Base-by-base conservation (phyloP, 1,140 invertebrate genomes). In the Harlomillsia oculata region DNA sequence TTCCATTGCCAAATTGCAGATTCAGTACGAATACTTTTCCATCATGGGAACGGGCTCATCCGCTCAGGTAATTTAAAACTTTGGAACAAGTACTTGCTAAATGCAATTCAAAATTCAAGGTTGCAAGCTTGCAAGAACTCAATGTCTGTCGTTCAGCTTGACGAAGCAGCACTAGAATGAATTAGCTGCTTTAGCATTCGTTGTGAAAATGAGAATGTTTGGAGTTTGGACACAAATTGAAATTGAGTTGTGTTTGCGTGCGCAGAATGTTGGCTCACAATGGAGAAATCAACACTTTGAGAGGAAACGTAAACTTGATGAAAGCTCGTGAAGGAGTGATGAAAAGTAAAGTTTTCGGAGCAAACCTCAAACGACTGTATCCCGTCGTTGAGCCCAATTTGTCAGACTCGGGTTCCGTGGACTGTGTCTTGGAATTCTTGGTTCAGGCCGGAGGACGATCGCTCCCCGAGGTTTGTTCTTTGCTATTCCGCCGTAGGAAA, bases 21-120 rank as follows among this genome's bases (percentile, higher is more conserved):
- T 99, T 99, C 76, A 97, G 93, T 2, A 99, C 96, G 41, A 99
- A 99, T 73, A 99, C 96, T 18, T 98, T 98, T 69, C 96, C 96
- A 5, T 95, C 87, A 69, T 99, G 96, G 96, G 95, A 97, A 72
- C 80, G 95, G 67, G 94, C 96, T 13, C 96, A 99, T 76, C 96
- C 96, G n/a, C 77, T 97, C 67, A 83, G 94, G 87, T 92, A 75
- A 73, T 5, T 21, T 43, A n/a, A n/a, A n/a, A n/a, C n/a, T n/a
- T n/a, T n/a, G n/a, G n/a, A n/a, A n/a, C n/a, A n/a, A n/a, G n/a
- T n/a, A n/a, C n/a, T n/a, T n/a, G n/a, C n/a, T n/a, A n/a, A n/a
- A n/a, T n/a, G n/a, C n/a, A n/a, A n/a, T n/a, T n/a, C n/a, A n/a
- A n/a, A n/a, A n/a, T n/a, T n/a, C n/a, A n/a, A n/a, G n/a, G n/a